Evolutionary conservation across 2,888 invertebrate species (phyloP), one percentile per base, ranked within the genome.

Genomic region (Plagodis pulveraria): DNA sequence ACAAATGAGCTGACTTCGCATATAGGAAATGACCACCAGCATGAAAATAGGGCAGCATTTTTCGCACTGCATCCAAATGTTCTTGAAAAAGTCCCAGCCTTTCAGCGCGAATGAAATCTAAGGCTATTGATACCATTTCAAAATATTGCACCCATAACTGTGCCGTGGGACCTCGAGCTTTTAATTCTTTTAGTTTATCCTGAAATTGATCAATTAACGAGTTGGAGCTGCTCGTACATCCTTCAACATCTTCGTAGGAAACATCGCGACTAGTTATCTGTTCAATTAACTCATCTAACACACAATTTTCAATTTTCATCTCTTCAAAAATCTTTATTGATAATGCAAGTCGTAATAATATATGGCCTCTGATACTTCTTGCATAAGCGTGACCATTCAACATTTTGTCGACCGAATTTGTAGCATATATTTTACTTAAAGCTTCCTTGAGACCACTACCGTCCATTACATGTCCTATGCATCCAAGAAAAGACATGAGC

Each of bases 31-130:
- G 80, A 55, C 76, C 77, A 65, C 52, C 40, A 6, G 79, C 77
- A 60, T 83, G 75, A 68, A 80, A 82, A 77, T 76, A 75, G 5
- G 79, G 78, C 36, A 83, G 72, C 77, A 80, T 83, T 76, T 67
- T 63, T 65, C 66, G 61, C 48, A 75, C 58, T 32, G 56, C 49
- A 48, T 75, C 57, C 35, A 81, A 57, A 73, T 84, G 80, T 53
- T 55, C 66, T 65, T 74, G 8, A 7, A 38, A 74, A 55, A 50
- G 33, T 41, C 68, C 77, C 49, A 70, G 40, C 42, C 77, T 62
- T 67, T 75, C 74, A 62, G 77, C 76, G 33, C 68, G 56, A 52
- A 77, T 66, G 34, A 68, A 79, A 32, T 78, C 63, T 58, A 50
- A 47, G 8, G 72, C 73, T 60, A 83, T 67, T 53, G 76, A 65